These are phyloP conservation scores for Lacanobia oleracea DNA, from an alignment of 2,888 invertebrate genomes.

Conservation along the genomic window DNA sequence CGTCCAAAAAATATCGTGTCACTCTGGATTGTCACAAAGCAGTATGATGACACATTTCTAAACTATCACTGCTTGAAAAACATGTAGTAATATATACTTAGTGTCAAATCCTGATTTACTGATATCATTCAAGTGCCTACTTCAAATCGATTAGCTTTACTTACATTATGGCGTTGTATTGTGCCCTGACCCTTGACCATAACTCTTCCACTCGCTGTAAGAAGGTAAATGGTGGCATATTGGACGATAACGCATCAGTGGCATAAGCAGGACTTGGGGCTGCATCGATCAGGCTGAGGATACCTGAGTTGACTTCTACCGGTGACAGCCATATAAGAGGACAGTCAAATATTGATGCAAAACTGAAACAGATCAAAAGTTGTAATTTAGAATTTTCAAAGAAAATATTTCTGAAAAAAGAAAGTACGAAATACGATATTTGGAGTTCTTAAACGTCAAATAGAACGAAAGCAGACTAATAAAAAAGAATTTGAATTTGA, in stretches of 20 bases:
- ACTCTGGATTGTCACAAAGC: too few relatives aligned
- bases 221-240: conserved; percentile 69
- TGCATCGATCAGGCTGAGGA: conserved; percentile 74
- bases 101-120: background rate
- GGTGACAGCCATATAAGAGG: conserved; percentile 79
- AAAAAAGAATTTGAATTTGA: too few relatives aligned
- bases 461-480: background rate
- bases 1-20: too few relatives aligned
- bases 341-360: conserved; percentile 74
- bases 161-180: conserved; percentile 47
- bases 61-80: too few relatives aligned
- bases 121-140: background rate
- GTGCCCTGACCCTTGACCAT: conserved; percentile 52
- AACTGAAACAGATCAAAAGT: conserved; percentile 67
- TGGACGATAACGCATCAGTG: conserved; percentile 56
- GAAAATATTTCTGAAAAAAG: background rate
- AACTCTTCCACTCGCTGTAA: conserved; percentile 65
- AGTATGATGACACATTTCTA: too few relatives aligned
- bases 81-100: background rate
- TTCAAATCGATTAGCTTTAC: conserved; percentile 23
- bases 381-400: background rate
- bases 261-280: conserved; percentile 71
- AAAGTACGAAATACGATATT: background rate
- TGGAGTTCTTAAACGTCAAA: background rate
- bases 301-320: conserved; percentile 72